Evolutionary conservation across 2,888 invertebrate genomes (phyloP), one percentile per base, ranked within the genome.

Genomic region (Agrenia bidenticulata): DNA sequence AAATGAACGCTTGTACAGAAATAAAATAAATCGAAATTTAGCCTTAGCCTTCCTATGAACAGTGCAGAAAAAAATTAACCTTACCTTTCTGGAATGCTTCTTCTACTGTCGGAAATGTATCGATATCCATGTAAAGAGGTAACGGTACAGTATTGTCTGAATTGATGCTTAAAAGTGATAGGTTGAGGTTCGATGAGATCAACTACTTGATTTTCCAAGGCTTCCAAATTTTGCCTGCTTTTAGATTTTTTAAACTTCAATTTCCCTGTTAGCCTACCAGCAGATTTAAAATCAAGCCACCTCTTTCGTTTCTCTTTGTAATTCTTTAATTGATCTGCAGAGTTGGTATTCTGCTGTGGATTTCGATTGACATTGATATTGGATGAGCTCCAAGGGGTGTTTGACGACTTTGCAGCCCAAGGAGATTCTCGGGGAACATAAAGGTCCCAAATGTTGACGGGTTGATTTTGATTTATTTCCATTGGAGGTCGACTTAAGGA

Each of bases 71-170:
- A n/a, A n/a, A n/a, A n/a, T n/a, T n/a, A n/a, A n/a, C 11, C 26
- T 21, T 65, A 74, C 72, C 70, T 69, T 66, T 75, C 75, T 13
- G 64, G 42, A 15, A 57, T 53, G 13, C 57, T 62, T 13, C 75
- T 26, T 27, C 69, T 68, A 5, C 60, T 64, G 26, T 73, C 73
- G 1, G 73, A 45, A 54, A 75, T 65, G 23, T 75, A 75, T n/a
- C 67, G 61, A 49, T 70, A 72, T 0, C 74, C 74, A 64, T 75
- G 74, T 21, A 75, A 61, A 19, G 70, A 64, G 13, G 74, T 75
- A 39, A 39, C 26, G 13, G 68, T 61, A 50, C 74, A 74, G 45
- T 74, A 75, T 15, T 67, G 53, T 37, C 64, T 63, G 45, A 73
- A 70, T 26, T 73, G 73, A 9, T 65, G 69, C 17, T 39, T 19